A percentile compares a stretch with the other conserved stretches of the same genome.
Conservation (phyloP, 2,797 vertebrate genomes). For the Acanthornis magna region DNA sequence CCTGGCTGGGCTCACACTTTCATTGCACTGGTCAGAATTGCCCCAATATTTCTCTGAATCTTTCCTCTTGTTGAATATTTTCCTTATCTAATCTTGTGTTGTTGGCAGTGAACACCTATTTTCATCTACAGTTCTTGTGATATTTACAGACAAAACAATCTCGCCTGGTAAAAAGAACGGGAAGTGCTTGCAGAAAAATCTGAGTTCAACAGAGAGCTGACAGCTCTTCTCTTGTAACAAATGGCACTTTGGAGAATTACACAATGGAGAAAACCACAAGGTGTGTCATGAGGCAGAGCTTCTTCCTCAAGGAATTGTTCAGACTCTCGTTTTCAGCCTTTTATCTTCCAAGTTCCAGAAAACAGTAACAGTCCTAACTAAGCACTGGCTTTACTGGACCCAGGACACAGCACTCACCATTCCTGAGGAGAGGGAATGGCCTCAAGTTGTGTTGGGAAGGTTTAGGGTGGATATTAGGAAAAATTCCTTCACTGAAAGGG, state of each 20-base stretch:
- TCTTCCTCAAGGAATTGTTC: neutral
- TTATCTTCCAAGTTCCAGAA: neutral
- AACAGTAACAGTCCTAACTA: rapidly evolving
- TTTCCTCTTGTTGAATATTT: neutral
- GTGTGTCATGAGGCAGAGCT: neutral
- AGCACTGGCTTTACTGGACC: neutral
- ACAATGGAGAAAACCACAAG: neutral
- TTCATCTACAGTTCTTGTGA: neutral
- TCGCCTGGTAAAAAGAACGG: neutral
- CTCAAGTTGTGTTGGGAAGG: neutral
- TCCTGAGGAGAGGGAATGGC: neutral
- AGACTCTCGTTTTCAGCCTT: neutral
- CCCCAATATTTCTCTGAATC: neutral
- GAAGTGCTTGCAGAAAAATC: neutral
- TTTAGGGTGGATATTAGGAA: neutral
- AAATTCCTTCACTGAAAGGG: neutral
- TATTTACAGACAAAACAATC: slow-evolving; percentile 31
- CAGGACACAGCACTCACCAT: neutral
- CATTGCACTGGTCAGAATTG: neutral
- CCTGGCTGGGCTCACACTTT: neutral
- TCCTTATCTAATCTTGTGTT: neutral
- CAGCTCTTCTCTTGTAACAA: neutral
- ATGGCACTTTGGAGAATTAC: neutral
- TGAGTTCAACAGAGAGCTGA: neutral
- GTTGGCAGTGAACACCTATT: neutral